Base-by-base conservation (phyloP, 1,140 invertebrate genomes). In the Drosophila melanica region DNA sequence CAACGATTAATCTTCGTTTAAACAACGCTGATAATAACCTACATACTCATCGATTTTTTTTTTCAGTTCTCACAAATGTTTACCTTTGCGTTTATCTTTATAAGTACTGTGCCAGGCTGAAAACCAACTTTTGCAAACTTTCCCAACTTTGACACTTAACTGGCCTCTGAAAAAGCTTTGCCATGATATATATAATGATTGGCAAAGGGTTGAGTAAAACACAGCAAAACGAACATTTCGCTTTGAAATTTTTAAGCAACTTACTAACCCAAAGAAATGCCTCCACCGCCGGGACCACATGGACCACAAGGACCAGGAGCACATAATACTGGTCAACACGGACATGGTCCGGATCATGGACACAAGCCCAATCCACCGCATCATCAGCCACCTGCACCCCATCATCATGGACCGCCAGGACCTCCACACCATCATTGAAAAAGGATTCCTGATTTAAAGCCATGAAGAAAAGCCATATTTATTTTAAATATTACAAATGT, bases 271-370 rank as follows among this genome's bases (percentile, higher is more conserved):
- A 8, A 27, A 48, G 70, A 50, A 69, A 84, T 84, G 80, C 64
- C 79, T 48, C 71, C 80, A 60, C 80, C 80, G 71, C 79, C 82
- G 37, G 66, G 70, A 79, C 54, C 18, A n/a, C 39, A 20, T 42
- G 69, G 69, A 64, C 65, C 45, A 4, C 11, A 37, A 51, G 50
- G 35, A 44, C 71, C 48, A 8, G 64, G 33, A 30, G 39, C 50
- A 4, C 77, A 79, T 8, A 60, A 48, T 16, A 67, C 51, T 11
- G 78, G 67, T 18, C 62, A 54, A 9, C 67, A 66, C 30, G 74
- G 59, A 55, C 65, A 68, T n/a, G 57, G n/a, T 3, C 57, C 57
- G 11, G 48, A 55, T 33, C 59, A 70, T 44, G 47, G 65, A 35
- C 51, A 55, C n/a, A 23, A 48, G 12, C 30, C 57, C 50, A 41